Percentiles rank a stretch among this genome's conserved stretches.
These are phyloP conservation scores for Sakesphorus luctuosus DNA, from an alignment of 2,113 vertebrate genomes.

Conservation along the genomic window DNA sequence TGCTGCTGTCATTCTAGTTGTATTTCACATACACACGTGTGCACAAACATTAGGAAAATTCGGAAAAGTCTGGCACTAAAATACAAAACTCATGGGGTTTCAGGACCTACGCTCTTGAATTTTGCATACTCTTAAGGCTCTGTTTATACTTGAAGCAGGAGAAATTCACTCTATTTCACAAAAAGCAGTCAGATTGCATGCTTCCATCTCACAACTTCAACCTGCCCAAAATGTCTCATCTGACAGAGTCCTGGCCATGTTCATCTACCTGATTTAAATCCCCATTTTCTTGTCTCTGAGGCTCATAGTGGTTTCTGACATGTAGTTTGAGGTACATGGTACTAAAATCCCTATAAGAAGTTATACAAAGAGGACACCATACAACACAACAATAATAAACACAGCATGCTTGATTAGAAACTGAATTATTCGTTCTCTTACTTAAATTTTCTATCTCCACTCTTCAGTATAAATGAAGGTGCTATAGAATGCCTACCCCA, in stretches of 20 bases:
- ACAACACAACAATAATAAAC: neutral
- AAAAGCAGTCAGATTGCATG: neutral
- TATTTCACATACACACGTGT: neutral
- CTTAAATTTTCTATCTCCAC: neutral
- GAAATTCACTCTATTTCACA: neutral
- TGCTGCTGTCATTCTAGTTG: neutral
- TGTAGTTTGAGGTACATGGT: neutral
- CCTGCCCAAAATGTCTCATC: neutral
- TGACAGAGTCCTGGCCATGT: neutral
- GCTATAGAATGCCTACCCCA: neutral
- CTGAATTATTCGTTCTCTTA: constrained; percentile 3
- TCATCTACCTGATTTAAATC: neutral
- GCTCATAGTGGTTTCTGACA: neutral
- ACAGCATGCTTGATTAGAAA: neutral
- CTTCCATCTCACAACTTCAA: neutral
- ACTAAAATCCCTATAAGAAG: neutral
- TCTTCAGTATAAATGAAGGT: neutral
- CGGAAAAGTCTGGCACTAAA: neutral
- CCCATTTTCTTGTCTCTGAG: neutral
- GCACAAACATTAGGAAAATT: neutral
- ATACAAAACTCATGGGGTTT: neutral
- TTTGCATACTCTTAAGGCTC: neutral
- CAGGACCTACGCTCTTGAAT: neutral
- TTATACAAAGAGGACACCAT: neutral
- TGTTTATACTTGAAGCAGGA: neutral